These are phyloP conservation scores for Geopemphigus sp. DNA, from an alignment of 1,140 invertebrate genomes.

Conservation along the genomic window DNA sequence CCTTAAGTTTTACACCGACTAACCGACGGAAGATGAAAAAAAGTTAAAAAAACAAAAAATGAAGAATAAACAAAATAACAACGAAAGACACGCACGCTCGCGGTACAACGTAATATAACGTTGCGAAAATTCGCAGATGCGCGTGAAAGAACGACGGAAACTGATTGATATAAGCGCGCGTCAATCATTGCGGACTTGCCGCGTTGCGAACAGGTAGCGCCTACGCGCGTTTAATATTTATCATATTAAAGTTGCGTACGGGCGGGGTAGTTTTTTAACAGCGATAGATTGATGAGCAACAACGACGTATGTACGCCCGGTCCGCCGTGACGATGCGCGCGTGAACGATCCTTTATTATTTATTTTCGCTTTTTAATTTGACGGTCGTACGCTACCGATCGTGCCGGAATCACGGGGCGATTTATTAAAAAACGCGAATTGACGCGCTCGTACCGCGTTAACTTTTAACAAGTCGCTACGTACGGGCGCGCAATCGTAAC, in stretches of 20 bases:
- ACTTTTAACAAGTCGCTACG: constrained; percentile 30
- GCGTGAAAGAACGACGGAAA: constrained; percentile 10
- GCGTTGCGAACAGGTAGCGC: no score
- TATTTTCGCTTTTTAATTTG: no score
- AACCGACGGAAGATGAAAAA: constrained; percentile 6
- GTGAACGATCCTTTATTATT: no score
- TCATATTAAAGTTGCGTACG: no score
- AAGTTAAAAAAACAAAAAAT: background rate
- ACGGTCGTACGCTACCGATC: background rate
- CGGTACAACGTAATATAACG: background rate
- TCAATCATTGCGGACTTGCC: background rate
- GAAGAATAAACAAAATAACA: no score
- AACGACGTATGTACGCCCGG: no score
- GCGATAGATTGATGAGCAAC: no score
- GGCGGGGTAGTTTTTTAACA: no score
- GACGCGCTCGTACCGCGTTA: constrained; percentile 3
- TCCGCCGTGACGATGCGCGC: no score
- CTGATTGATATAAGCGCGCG: background rate
- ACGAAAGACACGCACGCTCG: background rate
- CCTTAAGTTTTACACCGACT: constrained; percentile 26
- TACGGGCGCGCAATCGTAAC: no score
- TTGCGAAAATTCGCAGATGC: constrained; percentile 7
- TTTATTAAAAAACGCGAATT: constrained; percentile 29
- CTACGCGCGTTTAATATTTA: no score
- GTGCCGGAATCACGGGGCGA: background rate